phyloP scores from a whole-genome alignment of 2,113 vertebrate species.

The Pituophis catenifer region DNA sequence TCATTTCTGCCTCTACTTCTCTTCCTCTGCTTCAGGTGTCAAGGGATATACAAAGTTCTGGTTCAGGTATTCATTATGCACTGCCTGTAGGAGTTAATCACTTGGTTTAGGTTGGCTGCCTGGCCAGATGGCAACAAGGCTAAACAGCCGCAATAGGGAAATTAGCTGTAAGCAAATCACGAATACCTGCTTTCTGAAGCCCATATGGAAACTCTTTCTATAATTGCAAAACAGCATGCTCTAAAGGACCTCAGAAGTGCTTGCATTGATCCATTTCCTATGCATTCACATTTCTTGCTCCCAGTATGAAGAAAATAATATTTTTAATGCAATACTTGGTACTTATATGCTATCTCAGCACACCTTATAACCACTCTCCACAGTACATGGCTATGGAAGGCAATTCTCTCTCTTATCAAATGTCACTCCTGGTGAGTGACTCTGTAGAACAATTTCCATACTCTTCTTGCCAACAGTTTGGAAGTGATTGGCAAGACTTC shows the following conservation, averaged over 20 bases:
- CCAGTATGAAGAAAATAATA: neutral
- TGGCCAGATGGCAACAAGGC: neutral
- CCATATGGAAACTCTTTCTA: slow-evolving; percentile 1
- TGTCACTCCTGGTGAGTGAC: neutral
- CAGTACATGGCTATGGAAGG: neutral
- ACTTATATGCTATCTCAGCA: neutral
- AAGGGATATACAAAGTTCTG: neutral
- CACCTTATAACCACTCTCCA: neutral
- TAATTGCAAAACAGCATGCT: slow-evolving; percentile 10
- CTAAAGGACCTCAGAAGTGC: neutral
- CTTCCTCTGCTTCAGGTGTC: neutral
- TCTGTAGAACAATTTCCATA: neutral
- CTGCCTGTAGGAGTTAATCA: slow-evolving; percentile 8
- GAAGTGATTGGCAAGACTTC: neutral
- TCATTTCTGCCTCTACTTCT: neutral
- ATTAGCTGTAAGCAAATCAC: neutral
- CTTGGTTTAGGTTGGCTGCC: fast-evolving
- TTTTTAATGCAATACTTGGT: neutral
- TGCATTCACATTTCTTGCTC: neutral
- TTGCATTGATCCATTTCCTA: neutral
- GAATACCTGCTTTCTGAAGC: neutral
- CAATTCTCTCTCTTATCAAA: neutral
- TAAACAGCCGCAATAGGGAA: neutral
- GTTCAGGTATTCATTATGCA: neutral
- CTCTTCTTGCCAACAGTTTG: neutral